Percentiles rank a stretch among this genome's conserved stretches.
These are phyloP conservation scores for Acanthurus tractus DNA, from an alignment of 2,797 vertebrate species.

Conservation along the genomic window DNA sequence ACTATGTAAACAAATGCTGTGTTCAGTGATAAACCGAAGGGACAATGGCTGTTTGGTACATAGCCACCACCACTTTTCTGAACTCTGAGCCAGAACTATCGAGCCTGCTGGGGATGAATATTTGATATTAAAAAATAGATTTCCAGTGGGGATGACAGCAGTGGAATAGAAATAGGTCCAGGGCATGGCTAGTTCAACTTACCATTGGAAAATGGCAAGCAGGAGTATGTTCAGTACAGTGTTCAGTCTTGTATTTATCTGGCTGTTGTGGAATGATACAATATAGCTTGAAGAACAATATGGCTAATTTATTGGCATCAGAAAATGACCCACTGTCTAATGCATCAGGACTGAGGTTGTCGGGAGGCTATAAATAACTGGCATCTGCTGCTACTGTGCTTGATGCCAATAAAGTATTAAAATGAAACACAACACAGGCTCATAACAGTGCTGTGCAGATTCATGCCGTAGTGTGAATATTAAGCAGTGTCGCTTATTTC, in stretches of 20 bases:
- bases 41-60: neutral
- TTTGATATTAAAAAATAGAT: neutral
- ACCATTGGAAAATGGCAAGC: neutral
- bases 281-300: conserved; percentile 30
- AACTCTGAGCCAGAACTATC: too few relatives aligned
- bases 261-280: conserved; percentile 13
- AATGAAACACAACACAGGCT: conserved; percentile 56
- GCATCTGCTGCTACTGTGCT: conserved; percentile 48
- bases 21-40: neutral
- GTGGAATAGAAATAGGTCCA: neutral
- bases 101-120: neutral
- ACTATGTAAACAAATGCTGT: neutral
- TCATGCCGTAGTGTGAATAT: conserved; percentile 73
- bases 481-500: conserved; percentile 68
- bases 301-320: conserved; percentile 51
- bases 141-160: neutral
- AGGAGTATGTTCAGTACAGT: neutral
- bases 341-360: conserved; percentile 54
- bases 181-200: neutral
- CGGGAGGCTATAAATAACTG: conserved; percentile 59
- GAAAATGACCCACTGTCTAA: conserved; percentile 57
- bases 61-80: neutral
- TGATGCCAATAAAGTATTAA: conserved; percentile 56
- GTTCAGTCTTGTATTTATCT: conserved; percentile 1
- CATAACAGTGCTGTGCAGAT: conserved; percentile 67